Base-by-base conservation (phyloP, 1,140 invertebrate species). In the Choristoneura fumiferana region DNA sequence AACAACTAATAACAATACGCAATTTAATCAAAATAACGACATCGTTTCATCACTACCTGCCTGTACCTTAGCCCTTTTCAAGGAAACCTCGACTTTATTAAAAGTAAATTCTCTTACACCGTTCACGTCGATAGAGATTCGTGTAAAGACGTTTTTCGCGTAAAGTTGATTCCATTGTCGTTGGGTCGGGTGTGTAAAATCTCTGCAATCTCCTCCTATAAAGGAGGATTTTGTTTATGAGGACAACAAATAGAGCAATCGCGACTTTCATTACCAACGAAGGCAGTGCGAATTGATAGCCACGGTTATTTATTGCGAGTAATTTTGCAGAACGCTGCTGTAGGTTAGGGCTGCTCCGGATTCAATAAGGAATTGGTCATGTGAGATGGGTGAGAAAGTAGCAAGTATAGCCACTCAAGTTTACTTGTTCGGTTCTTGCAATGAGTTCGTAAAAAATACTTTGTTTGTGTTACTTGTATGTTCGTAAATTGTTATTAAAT, bases 191-290 rank as follows among this genome's bases (percentile, higher is more conserved):
- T 73, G 69, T 80, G 79, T 77, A 78, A 83, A 82, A 74, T 74
- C 70, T 64, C 29, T 53, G 67, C 78, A 67, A 79, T 76, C 69
- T 73, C 67, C 73, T 60, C 68, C 68, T 65, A 76, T 81, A 81
- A 84, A 84, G 62, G 64, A 63, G 77, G 81, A 84, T 81, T 81
- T 72, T 76, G 78, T 84, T 84, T 84, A 84, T 76, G 71, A 67
- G 69, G 58, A 72, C 68, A 73, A 78, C 81, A 84, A 81, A 81
- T 57, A 57, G 56, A 57, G 56, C 56, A 35, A 57, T 84, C 71
- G 81, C 73, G 60, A 73, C 57, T 83, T 83, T 83, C 80, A 83
- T 83, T 83, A 80, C 73, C 55, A 33, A 53, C 57, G 60, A 54
- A 62, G 58, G 65, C 43, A 29, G 22, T 15, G 58, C 13, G 73